Base-by-base conservation (phyloP, 1,140 invertebrate genomes). In the Cherax quadricarinatus region DNA sequence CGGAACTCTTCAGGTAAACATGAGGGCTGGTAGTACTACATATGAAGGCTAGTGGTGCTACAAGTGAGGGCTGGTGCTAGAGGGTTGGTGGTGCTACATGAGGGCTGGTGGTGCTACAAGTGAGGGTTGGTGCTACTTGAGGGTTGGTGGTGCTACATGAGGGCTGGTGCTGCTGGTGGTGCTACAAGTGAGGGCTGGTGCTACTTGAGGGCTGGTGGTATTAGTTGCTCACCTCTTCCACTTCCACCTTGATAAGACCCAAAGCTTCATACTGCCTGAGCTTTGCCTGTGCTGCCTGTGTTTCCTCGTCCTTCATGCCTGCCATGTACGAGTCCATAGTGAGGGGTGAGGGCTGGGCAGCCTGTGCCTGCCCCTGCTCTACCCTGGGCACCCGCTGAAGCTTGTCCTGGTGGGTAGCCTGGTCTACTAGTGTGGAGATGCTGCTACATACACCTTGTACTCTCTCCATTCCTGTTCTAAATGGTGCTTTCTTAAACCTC, bases 241-340 rank as follows among this genome's bases (percentile, higher is more conserved):
- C 73, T n/a, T 89, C 88, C 24, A 89, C 81, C 80, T 89, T 89
- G 88, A 89, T 89, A 21, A 73, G 66, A 1, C 88, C 88, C 18
- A 89, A 14, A 1, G 60, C 24, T 16, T 83, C 88, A 30, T 83
- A 73, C 6, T 89, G 88, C 51, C 88, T 62, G 24, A 89, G 80
- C 80, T 89, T 89, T 5, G 57, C 88, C 48, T 89, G 80, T 21
- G 88, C 88, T 4, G 60, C 79, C 48, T 89, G 80, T 1, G 88
- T 89, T 14, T 89, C 88, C 80, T 83, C 66, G 88, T 89, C 88
- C 79, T 30, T 84, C 6, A 21, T 24, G 41, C 14, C 79, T 9
- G 7, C 53, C 51, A 30, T 6, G 82, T 18, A 84, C 4, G 51
- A 53, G 18, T n/a, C 51, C 7, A 3, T 4, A n/a, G 49, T 18